Conservation (phyloP, 2,888 invertebrate species). For the Aspidiotus rigidus region DNA sequence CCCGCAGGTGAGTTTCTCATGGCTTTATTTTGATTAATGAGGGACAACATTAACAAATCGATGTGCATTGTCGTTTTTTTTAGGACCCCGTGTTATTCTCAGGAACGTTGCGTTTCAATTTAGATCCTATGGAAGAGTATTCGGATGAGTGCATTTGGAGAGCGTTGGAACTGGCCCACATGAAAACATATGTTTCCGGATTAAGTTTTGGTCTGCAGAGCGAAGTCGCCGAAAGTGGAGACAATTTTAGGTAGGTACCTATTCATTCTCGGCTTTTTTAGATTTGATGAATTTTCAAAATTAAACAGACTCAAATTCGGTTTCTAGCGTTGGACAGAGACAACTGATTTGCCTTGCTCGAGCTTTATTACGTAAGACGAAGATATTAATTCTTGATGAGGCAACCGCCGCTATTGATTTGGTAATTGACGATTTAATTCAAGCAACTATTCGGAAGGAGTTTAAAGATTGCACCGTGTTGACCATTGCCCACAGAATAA, state of each 20-base stretch:
- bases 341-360: slow-evolving; percentile 79
- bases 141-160: slow-evolving; percentile 79
- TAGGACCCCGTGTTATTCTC: slow-evolving; percentile 93
- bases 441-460: slow-evolving; percentile 77
- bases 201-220: slow-evolving; percentile 68
- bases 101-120: slow-evolving; percentile 78
- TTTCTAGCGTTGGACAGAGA: slow-evolving; percentile 74
- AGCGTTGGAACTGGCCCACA: slow-evolving; percentile 79
- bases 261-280: neutral
- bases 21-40: neutral
- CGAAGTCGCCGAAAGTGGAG: slow-evolving; percentile 82
- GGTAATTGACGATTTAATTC: slow-evolving; percentile 82
- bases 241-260: slow-evolving; percentile 52
- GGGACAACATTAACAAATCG: neutral
- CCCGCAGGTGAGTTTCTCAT: slow-evolving; percentile 42
- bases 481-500: slow-evolving; percentile 85
- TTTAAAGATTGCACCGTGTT: slow-evolving; percentile 80
- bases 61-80: neutral
- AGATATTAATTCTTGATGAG: slow-evolving; percentile 74
- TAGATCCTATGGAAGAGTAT: slow-evolving; percentile 77
- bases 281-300: neutral
- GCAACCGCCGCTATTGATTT: slow-evolving; percentile 86
- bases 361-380: slow-evolving; percentile 75
- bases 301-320: neutral
- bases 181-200: slow-evolving; percentile 71